Percentiles rank a stretch among this genome's conserved stretches.
Conservation (phyloP, 2,888 invertebrate species). For the Nomada ruficornis region DNA sequence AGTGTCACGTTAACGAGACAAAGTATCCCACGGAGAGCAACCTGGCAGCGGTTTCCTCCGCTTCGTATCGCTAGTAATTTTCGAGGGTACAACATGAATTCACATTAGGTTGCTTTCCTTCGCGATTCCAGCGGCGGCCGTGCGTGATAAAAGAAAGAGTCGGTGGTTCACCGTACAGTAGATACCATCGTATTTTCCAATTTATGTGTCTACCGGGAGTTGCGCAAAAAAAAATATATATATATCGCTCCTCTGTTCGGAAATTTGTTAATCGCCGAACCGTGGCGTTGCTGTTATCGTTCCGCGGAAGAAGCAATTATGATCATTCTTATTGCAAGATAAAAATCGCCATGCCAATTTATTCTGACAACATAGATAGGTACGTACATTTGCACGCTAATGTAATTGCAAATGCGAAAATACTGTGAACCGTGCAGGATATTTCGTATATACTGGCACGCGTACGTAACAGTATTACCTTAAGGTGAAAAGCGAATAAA, state of each 20-base stretch:
- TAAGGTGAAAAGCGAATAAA: no score
- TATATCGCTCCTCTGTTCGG: constrained; percentile 1
- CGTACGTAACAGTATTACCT: no score
- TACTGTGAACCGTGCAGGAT: no score
- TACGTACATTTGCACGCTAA: no score
- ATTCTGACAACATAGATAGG: no score
- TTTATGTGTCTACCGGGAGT: constrained; percentile 28
- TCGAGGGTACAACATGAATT: constrained; percentile 50
- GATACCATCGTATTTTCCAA: constrained; percentile 11
- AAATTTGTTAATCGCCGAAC: constrained; percentile 10
- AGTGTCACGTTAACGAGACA: constrained; percentile 56
- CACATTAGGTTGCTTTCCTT: constrained; percentile 52
- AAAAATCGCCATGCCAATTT: no score
- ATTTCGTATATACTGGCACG: no score
- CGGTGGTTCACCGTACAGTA: constrained; percentile 7
- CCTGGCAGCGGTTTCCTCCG: constrained; percentile 19
- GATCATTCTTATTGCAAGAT: no score
- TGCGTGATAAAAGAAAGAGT: constrained; percentile 42
- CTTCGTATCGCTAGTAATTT: constrained; percentile 55
- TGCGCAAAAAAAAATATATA: not conserved
- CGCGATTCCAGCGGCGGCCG: constrained; percentile 24
- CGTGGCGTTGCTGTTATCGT: not conserved
- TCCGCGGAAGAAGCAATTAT: no score
- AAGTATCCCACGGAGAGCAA: constrained; percentile 36
- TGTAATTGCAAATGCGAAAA: no score